These are phyloP conservation scores for Tiliqua scincoides DNA, from an alignment of 2,113 vertebrate genomes.

Conservation along the genomic window DNA sequence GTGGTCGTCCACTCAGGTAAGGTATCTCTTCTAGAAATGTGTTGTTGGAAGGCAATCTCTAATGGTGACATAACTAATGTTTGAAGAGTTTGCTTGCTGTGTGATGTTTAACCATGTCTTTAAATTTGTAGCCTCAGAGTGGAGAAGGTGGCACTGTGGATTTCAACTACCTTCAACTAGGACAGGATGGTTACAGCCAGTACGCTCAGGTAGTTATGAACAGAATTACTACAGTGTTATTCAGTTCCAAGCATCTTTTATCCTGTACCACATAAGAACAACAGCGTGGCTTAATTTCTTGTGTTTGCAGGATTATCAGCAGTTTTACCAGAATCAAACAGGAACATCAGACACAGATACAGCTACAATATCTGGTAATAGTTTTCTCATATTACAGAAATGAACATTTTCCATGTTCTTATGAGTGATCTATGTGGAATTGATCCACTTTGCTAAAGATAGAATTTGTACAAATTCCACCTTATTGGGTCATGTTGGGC, in stretches of 20 bases:
- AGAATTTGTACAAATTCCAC: not conserved
- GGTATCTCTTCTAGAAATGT: not conserved
- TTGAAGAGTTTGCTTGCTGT: not conserved
- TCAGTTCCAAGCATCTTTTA: not conserved
- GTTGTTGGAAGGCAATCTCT: not conserved
- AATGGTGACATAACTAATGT: not conserved
- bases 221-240: not conserved
- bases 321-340: constrained; percentile 86
- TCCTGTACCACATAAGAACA: not conserved
- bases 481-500: not conserved
- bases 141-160: constrained; percentile 86
- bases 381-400: not conserved
- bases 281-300: constrained; percentile 41
- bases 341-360: constrained; percentile 82
- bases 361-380: constrained; percentile 77
- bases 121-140: constrained; percentile 82
- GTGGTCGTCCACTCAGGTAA: constrained; percentile 98
- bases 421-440: not conserved
- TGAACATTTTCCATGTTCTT: not conserved
- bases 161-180: constrained; percentile 88
- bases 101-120: not conserved
- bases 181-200: constrained; percentile 86
- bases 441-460: not conserved
- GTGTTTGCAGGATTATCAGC: constrained; percentile 88
- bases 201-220: constrained; percentile 85